These are phyloP conservation scores for Temnothorax ravouxi DNA, from an alignment of 2,888 invertebrate genomes.

Conservation along the genomic window DNA sequence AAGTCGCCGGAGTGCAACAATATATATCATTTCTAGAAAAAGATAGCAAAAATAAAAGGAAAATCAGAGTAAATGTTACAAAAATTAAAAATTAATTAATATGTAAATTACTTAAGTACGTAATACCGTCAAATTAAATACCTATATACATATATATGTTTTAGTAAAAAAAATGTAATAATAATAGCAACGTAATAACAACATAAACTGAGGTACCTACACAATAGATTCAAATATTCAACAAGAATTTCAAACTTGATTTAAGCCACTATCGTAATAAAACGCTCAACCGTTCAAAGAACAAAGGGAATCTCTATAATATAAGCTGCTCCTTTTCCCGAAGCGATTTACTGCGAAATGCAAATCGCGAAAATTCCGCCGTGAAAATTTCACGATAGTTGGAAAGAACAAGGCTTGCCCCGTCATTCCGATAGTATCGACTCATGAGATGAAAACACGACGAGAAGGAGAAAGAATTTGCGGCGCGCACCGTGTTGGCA, in stretches of 20 bases:
- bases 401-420: conserved; percentile 3
- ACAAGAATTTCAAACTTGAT: not conserved
- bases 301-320: not conserved
- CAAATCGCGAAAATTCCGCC: not conserved
- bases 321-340: not conserved
- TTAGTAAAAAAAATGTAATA: not conserved
- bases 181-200: not conserved
- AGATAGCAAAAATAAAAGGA: too few species aligned
- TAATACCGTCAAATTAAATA: not conserved
- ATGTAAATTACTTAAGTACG: not conserved
- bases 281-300: not conserved
- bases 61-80: not conserved
- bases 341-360: not conserved
- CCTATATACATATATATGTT: too few species aligned
- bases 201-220: not conserved
- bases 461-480: conserved; percentile 28
- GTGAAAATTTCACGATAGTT: conserved; percentile 34
- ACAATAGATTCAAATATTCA: not conserved
- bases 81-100: not conserved
- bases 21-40: too few species aligned
- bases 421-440: conserved; percentile 26
- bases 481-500: not conserved
- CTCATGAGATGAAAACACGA: not conserved
- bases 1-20: too few species aligned
- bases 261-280: not conserved